phyloP scores from a whole-genome alignment of 1,140 invertebrate species.

The Nylanderia fulva region DNA sequence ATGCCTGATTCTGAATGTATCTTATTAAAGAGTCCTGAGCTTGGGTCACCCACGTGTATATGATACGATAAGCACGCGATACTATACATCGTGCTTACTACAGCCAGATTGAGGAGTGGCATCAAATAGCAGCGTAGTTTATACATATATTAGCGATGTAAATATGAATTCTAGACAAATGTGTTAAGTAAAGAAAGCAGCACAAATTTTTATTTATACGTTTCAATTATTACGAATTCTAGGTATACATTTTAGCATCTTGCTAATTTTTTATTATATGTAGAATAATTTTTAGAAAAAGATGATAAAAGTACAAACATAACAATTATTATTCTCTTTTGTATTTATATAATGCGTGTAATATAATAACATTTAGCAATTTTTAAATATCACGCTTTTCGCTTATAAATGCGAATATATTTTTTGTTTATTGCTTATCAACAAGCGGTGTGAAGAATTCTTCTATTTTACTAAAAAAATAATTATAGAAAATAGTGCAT shows the following conservation, averaged over 20 bases:
- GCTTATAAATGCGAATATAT: not conserved
- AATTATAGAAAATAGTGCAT: not conserved
- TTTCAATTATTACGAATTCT: not conserved
- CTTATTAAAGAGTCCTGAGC: conserved; percentile 12
- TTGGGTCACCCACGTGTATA: conserved; percentile 23
- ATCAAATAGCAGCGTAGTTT: not conserved
- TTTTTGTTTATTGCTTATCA: not conserved
- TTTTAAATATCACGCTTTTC: not conserved
- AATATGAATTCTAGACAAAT: conserved; percentile 3
- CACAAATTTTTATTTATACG: not conserved
- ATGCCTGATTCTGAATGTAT: conserved; percentile 11
- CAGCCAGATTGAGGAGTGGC: not conserved
- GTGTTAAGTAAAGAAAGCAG: not conserved
- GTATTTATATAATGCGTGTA: not conserved
- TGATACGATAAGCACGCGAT: conserved; percentile 25
- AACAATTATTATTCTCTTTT: not conserved
- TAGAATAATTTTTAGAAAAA: not conserved
- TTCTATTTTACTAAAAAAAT: not conserved
- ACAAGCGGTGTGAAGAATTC: not conserved
- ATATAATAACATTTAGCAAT: not conserved
- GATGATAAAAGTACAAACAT: not conserved
- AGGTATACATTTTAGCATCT: not conserved
- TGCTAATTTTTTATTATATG: not conserved
- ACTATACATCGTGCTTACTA: conserved; percentile 4
- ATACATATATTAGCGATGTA: conserved; percentile 16